These are phyloP conservation scores for Collichthys lucidus DNA, from an alignment of 2,113 vertebrate species.

Conservation along the genomic window DNA sequence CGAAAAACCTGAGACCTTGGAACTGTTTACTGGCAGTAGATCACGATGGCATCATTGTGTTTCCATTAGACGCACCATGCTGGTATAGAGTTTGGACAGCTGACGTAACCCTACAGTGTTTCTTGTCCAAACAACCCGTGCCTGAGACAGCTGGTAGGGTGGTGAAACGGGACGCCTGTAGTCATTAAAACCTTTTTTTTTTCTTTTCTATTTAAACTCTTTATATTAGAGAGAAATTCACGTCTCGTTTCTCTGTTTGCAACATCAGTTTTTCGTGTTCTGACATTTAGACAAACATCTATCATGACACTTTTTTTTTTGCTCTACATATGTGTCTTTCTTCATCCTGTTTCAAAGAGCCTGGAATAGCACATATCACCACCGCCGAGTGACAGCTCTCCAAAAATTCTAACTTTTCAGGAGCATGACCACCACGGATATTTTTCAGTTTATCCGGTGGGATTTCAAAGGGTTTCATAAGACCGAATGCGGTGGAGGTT, in stretches of 20 bases:
- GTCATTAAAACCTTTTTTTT: constrained; percentile 8
- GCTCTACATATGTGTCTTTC: background rate
- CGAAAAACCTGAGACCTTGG: constrained; percentile 1
- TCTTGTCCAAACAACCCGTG: constrained; percentile 57
- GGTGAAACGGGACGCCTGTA: constrained; percentile 28
- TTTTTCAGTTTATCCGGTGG: constrained; percentile 48
- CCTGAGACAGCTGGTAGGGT: constrained; percentile 12
- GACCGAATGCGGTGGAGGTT: constrained; percentile 42
- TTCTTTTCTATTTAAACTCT: background rate
- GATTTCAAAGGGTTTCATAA: constrained; percentile 53
- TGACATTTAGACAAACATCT: background rate
- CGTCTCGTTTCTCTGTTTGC: background rate
- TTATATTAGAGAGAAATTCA: background rate
- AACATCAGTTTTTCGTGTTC: background rate
- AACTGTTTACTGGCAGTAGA: constrained; percentile 10
- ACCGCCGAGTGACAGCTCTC: background rate
- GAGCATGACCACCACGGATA: constrained; percentile 19
- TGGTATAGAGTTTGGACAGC: constrained; percentile 39
- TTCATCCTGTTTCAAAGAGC: background rate
- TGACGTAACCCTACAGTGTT: constrained; percentile 45
- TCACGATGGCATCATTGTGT: background rate
- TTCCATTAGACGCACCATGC: constrained; percentile 10
- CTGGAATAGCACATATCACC: background rate
- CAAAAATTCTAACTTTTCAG: background rate
- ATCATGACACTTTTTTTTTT: background rate